Conservation (phyloP, 2,113 vertebrate genomes). For the Eubucco bourcierii region DNA sequence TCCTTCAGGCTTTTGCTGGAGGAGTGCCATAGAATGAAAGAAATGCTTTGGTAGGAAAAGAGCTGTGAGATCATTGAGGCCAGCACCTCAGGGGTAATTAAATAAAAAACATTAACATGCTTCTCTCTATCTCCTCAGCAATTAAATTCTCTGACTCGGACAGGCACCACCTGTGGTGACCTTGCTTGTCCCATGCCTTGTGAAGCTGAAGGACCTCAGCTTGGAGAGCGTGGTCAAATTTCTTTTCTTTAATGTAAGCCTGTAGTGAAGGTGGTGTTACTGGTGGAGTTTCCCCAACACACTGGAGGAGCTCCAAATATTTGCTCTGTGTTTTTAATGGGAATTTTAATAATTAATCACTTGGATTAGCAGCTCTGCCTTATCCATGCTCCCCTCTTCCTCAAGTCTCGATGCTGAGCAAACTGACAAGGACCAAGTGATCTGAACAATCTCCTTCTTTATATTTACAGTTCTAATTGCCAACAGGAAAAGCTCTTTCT, state of each 20-base stretch:
- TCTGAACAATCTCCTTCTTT: neutral
- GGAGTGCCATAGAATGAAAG: no score
- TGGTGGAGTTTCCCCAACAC: neutral
- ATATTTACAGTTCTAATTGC: slow-evolving; percentile 16
- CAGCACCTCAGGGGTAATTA: neutral
- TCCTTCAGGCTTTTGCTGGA: neutral
- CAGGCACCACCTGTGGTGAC: neutral
- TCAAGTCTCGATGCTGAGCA: neutral
- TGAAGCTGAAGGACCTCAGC: neutral
- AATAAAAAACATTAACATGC: neutral
- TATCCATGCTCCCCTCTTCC: neutral
- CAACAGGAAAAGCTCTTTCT: neutral
- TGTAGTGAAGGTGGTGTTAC: neutral
- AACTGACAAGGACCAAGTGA: neutral
- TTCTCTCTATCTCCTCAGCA: neutral
- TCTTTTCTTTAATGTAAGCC: neutral
- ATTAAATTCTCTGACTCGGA: neutral
- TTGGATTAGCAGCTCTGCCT: neutral
- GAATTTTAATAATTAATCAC: slow-evolving; percentile 48
- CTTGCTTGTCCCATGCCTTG: neutral
- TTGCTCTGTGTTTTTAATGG: neutral
- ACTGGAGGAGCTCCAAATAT: neutral
- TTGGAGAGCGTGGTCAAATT: neutral
- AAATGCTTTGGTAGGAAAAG: no score
- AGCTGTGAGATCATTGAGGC: no score